Evolutionary conservation across 2,797 vertebrate species (phyloP).

Genomic region (Philypnodon macrostomus): DNA sequence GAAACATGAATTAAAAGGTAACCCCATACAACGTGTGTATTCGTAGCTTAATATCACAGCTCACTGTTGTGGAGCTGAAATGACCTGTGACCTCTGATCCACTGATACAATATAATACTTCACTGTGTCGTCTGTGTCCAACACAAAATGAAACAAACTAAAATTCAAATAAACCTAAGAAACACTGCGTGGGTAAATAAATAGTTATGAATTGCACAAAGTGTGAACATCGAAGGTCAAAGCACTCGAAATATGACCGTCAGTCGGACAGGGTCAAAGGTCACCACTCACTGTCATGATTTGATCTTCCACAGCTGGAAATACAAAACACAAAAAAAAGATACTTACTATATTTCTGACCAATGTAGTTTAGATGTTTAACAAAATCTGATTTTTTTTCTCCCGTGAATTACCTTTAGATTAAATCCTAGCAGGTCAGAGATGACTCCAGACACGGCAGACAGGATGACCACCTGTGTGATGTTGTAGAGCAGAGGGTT

Average conservation of each 20-base stretch:
- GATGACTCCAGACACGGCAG: constrained; percentile 96
- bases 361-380: too few relatives aligned
- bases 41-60: constrained; percentile 16
- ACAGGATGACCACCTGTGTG: constrained; percentile 97
- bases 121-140: constrained; percentile 64
- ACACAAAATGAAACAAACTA: constrained; percentile 71
- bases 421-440: constrained; percentile 98
- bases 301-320: constrained; percentile 98
- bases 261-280: constrained; percentile 50
- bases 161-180: constrained; percentile 68
- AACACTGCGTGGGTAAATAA: constrained; percentile 91
- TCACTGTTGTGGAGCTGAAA: constrained; percentile 5
- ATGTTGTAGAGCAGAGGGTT: constrained; percentile 98
- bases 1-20: constrained; percentile 28
- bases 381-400: too few relatives aligned
- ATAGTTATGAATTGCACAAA: constrained; percentile 91
- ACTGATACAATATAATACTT: constrained; percentile 42
- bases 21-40: constrained; percentile 9
- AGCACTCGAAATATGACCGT: constrained; percentile 79
- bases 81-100: constrained; percentile 13
- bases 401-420: constrained; percentile 84
- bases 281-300: constrained; percentile 79
- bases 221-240: constrained; percentile 81
- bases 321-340: neutral
- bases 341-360: too few relatives aligned